A percentile compares a stretch with the other conserved stretches of the same genome.
phyloP scores from a whole-genome alignment of 2,113 vertebrate species.

The western clawed frog (Xenopus tropicalis) region DNA sequence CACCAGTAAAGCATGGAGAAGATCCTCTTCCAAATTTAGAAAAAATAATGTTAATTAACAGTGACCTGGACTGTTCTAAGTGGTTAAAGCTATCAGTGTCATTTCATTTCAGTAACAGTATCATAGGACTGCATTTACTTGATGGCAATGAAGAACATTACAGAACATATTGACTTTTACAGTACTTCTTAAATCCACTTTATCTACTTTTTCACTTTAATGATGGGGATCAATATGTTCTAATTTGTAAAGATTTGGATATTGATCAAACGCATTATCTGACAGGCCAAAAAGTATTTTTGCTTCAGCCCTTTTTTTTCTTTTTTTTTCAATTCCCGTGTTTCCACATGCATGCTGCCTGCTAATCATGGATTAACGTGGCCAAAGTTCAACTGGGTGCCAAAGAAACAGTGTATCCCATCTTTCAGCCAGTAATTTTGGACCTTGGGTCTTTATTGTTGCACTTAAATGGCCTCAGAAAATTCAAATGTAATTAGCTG shows the following conservation, averaged over 20 bases:
- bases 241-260: neutral
- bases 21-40: conserved; percentile 57
- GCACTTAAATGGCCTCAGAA: neutral
- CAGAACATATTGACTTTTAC: too few species aligned
- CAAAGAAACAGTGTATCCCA: conserved; percentile 5
- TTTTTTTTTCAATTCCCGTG: neutral
- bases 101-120: conserved; percentile 22
- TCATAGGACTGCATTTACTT: neutral
- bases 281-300: neutral
- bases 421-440: conserved; percentile 1
- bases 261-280: neutral
- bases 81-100: conserved; percentile 7
- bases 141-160: neutral
- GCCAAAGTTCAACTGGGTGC: conserved; percentile 17
- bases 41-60: conserved; percentile 47
- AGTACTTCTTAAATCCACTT: neutral
- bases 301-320: neutral
- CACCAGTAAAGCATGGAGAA: conserved; percentile 46
- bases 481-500: neutral
- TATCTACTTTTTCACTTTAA: neutral
- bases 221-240: neutral
- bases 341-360: neutral
- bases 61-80: conserved; percentile 11
- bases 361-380: neutral
- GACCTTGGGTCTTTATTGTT: neutral